Conservation (phyloP, 2,113 vertebrate species). For the Serilophus lunatus region DNA sequence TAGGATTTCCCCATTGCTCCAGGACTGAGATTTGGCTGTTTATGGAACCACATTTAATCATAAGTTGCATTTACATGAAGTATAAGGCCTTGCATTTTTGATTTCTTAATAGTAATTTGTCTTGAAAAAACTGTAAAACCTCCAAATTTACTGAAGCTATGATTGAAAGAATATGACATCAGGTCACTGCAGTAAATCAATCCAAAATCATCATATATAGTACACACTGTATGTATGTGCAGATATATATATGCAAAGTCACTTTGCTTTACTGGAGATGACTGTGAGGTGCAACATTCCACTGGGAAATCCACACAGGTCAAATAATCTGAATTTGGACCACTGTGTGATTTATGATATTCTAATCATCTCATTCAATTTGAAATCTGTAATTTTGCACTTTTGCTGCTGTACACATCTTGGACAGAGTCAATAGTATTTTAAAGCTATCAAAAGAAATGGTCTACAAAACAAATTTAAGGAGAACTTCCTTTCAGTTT, state of each 20-base stretch:
- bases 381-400: background rate
- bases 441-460: background rate
- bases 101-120: too few relatives aligned
- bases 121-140: too few relatives aligned
- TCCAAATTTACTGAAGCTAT: background rate
- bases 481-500: background rate
- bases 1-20: too few relatives aligned
- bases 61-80: too few relatives aligned
- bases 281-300: background rate
- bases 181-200: background rate
- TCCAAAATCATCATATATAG: background rate
- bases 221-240: background rate
- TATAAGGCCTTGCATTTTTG: too few relatives aligned
- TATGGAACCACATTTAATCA: too few relatives aligned
- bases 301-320: background rate
- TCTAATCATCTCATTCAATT: background rate
- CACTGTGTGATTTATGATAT: background rate
- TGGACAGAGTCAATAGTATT: background rate
- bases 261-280: background rate
- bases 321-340: background rate
- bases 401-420: background rate
- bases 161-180: slow-evolving; percentile 11
- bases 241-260: background rate
- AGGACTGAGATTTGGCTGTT: too few relatives aligned
- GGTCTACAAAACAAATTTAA: too few relatives aligned